phyloP scores from a whole-genome alignment of 2,888 invertebrate species.

The Macrosoma leucophasiata region DNA sequence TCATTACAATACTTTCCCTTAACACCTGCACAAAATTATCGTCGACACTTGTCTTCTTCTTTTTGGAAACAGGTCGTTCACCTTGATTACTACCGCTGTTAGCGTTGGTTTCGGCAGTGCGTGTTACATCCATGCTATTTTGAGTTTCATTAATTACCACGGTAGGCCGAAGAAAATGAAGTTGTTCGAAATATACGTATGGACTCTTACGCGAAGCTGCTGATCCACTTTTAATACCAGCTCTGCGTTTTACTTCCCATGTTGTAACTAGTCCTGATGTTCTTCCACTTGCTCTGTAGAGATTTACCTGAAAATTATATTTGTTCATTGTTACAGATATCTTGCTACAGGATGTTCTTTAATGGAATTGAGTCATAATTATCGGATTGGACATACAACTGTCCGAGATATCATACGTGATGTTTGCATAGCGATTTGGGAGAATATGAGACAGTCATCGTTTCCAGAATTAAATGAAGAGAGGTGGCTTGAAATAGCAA shows the following conservation, averaged over 20 bases:
- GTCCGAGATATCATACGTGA: constrained; percentile 23
- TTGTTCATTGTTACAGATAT: constrained; percentile 22
- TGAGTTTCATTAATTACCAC: constrained; percentile 27
- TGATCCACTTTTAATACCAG: constrained; percentile 30
- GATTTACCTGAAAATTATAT: constrained; percentile 32
- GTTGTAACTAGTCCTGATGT: constrained; percentile 30
- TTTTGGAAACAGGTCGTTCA: constrained; percentile 31
- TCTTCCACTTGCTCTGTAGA: constrained; percentile 31
- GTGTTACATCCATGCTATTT: constrained; percentile 29
- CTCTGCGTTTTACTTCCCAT: constrained; percentile 30
- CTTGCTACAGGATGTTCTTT: constrained; percentile 27
- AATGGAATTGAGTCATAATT: constrained; percentile 25
- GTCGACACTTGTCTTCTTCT: constrained; percentile 31
- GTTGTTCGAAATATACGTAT: constrained; percentile 31
- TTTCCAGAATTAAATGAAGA: constrained; percentile 23
- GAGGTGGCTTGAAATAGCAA: constrained; percentile 25
- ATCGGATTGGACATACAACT: constrained; percentile 27
- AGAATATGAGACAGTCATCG: constrained; percentile 19
- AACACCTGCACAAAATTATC: constrained; percentile 29
- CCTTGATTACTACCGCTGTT: constrained; percentile 23
- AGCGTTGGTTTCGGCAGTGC: constrained; percentile 27
- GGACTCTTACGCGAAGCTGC: constrained; percentile 29
- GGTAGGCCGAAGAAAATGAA: constrained; percentile 31
- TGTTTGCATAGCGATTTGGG: constrained; percentile 27
- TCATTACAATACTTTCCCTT: constrained; percentile 31